These are phyloP conservation scores for Papilio gigon DNA, from an alignment of 2,888 invertebrate genomes.

Conservation along the genomic window DNA sequence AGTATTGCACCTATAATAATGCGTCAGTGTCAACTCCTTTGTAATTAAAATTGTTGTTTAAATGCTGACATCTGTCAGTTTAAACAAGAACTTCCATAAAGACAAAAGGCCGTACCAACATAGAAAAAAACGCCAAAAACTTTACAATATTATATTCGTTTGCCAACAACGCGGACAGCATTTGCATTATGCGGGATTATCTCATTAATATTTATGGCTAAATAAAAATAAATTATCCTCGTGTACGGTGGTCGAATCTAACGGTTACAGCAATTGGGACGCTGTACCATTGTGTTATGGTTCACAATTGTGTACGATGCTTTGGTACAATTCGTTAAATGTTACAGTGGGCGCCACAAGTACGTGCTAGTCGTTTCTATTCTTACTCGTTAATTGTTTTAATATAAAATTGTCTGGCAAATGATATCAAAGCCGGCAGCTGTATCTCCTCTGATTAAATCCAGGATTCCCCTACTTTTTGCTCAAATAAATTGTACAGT, in stretches of 20 bases:
- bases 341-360: slow-evolving; percentile 25
- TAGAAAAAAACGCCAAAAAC: slow-evolving; percentile 50
- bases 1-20: too few species aligned
- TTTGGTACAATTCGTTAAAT: slow-evolving; percentile 30
- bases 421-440: background rate
- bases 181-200: slow-evolving; percentile 62
- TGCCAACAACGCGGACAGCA: slow-evolving; percentile 54
- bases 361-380: slow-evolving; percentile 21
- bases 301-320: slow-evolving; percentile 33
- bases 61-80: slow-evolving; percentile 26
- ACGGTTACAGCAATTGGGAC: slow-evolving; percentile 38
- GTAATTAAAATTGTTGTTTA: background rate
- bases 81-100: background rate
- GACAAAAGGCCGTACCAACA: slow-evolving; percentile 21
- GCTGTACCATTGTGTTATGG: slow-evolving; percentile 41
- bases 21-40: background rate
- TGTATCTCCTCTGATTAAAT: slow-evolving; percentile 25
- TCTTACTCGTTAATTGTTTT: slow-evolving; percentile 33
- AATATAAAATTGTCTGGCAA: slow-evolving; percentile 23
- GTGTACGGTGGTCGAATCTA: slow-evolving; percentile 49
- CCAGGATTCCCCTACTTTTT: slow-evolving; percentile 26
- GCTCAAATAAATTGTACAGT: slow-evolving; percentile 18
- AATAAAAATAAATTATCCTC: slow-evolving; percentile 62
- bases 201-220: slow-evolving; percentile 64
- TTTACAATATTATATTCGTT: slow-evolving; percentile 55